Evolutionary conservation across 2,888 invertebrate species (phyloP), one percentile per base, ranked within the genome.

Genomic region (Ophioninae sp.): DNA sequence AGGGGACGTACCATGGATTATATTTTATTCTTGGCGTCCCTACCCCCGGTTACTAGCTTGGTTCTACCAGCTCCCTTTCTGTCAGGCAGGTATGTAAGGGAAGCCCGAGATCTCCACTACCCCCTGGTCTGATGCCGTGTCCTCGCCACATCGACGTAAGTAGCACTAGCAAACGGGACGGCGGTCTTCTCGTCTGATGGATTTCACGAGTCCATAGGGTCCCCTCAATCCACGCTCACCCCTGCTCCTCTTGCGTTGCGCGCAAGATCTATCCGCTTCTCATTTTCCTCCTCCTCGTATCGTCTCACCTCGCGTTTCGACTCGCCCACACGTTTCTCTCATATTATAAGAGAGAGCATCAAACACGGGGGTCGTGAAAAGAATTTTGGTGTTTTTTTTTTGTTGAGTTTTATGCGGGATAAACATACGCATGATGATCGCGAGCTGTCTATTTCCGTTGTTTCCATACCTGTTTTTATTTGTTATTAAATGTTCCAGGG

Each of bases 191-290:
- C 87, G 89, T 88, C 91, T 91, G 91, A 91, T 90, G 91, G 91
- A 91, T 91, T 91, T 91, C 91, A 91, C 89, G 91, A 91, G 90
- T 88, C 91, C 91, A 87, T 87, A 71, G 91, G 91, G 91, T 91
- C 88, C 89, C 90, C 88, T 91, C 90, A 89, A 91, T 91, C 89
- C 90, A 90, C 88, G 82, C 90, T 88, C 87, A 87, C 85, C 87
- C 87, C 88, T 86, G 86, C 87, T 82, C 84, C 87, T 86, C 51
- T 71, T 77, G 23, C 68, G 44, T 69, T 51, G 84, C 86, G 56
- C 76, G 64, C 83, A 77, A 83, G 69, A 74, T 79, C 79, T 84
- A 75, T 61, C 65, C 82, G 64, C 73, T 82, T 76, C 83, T 51
- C 67, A 37, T 75, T 51, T 51, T 17, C 39, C 75, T 77, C 44